phyloP scores from a whole-genome alignment of 2,797 vertebrate genomes.

The Anguilla megastoma region DNA sequence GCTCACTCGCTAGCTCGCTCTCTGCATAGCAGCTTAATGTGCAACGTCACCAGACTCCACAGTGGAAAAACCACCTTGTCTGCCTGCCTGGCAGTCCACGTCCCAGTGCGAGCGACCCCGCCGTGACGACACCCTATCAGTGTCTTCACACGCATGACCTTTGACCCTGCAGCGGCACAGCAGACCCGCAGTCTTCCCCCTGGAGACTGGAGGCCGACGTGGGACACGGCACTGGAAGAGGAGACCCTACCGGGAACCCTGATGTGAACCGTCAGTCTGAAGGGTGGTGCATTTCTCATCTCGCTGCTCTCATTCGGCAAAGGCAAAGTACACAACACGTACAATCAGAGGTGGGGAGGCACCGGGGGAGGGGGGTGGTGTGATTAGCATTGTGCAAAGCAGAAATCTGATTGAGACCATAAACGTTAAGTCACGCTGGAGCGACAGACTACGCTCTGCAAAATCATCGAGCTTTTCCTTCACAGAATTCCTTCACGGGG shows the following conservation, averaged over 20 bases:
- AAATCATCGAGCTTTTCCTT: not conserved
- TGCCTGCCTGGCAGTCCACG: not conserved
- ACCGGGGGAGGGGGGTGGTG: not conserved
- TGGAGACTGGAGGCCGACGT: not conserved
- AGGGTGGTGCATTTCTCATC: not conserved
- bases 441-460: not conserved
- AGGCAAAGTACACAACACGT: not conserved
- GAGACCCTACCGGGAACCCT: too few relatives aligned
- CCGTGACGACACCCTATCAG: not conserved
- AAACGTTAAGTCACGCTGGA: not conserved
- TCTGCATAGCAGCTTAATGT: not conserved
- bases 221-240: not conserved
- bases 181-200: not conserved
- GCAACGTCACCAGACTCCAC: not conserved
- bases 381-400: not conserved
- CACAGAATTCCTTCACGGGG: not conserved
- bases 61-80: not conserved
- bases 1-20: not conserved
- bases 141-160: conserved; percentile 3
- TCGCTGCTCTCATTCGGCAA: not conserved
- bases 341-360: not conserved
- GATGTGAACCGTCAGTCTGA: not conserved
- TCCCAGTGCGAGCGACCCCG: not conserved
- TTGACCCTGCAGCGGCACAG: not conserved
- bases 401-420: conserved; percentile 6